Base-by-base conservation (phyloP, 2,888 invertebrate species). In the Calliopum simillimum region DNA sequence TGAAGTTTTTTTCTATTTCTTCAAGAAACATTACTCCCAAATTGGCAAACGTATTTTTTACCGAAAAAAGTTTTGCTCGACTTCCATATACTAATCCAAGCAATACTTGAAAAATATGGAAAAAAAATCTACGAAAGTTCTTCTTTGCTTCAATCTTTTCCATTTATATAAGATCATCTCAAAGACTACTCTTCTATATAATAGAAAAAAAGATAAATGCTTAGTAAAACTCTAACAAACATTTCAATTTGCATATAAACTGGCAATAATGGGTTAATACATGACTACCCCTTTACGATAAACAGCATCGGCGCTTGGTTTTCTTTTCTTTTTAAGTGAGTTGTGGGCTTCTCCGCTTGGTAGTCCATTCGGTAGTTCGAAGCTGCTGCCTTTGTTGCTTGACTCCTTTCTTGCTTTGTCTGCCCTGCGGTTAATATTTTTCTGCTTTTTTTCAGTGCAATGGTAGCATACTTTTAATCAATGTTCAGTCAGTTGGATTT, bases 321-420 rank as follows among this genome's bases (percentile, higher is more conserved):
- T 44, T 41, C n/a, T 49, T 58, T n/a, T n/a, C n/a, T 53, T 8
- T 68, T 64, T 51, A 59, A 75, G 75, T 76, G 53, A 65, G 53
- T 43, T 55, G 53, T 53, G 51, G 63, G 13, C 11, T 41, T 33
- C 53, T 43, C 43, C 64, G 53, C 71, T 78, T 76, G 76, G 77
- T 75, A 76, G 74, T 69, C 61, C 74, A 69, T 75, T 62, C 73
- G 66, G 63, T 41, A 41, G 61, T 63, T 61, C 61, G 68, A 63
- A 58, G 59, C 68, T 64, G 62, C 44, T 14, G 44, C 43, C 11
- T 6, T 49, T 58, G 56, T n/a, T 43, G 12, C 43, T 23, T 12
- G 21, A 12, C 12, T 12, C 41, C 21, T 44, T n/a, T 21, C 21
- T 25, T 47, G 23, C 41, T 51, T 53, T 47, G 46, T 56, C 43